Percentiles rank a stretch among this genome's conserved stretches.
Conservation (phyloP, 2,797 vertebrate genomes). For the Esox lucius region DNA sequence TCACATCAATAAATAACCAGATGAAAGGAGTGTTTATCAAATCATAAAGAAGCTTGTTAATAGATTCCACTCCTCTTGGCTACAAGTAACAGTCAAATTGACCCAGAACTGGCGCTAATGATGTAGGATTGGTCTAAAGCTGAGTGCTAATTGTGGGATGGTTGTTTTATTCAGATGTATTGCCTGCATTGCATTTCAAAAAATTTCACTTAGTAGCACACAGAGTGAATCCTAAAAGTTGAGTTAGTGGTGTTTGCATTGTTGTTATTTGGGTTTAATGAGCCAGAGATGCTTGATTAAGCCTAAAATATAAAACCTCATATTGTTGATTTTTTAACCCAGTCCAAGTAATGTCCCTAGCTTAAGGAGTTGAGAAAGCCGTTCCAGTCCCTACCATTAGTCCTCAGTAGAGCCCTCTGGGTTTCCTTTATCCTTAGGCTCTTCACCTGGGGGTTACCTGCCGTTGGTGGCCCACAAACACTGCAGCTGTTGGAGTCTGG, state of each 20-base stretch:
- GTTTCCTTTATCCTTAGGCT: slow-evolving; percentile 35
- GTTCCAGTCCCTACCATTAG: background rate
- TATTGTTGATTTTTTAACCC: no score
- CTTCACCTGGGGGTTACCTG: slow-evolving; percentile 82
- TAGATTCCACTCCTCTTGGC: background rate
- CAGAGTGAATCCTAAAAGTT: background rate
- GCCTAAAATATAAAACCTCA: background rate
- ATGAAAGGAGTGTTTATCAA: background rate
- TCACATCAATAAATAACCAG: slow-evolving; percentile 33
- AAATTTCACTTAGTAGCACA: background rate
- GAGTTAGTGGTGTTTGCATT: background rate
- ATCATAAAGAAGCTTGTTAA: background rate
- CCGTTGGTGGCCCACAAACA: slow-evolving; percentile 79
- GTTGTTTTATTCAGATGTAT: background rate
- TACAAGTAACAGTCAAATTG: background rate
- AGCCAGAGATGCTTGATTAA: background rate
- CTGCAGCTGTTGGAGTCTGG: slow-evolving; percentile 60
- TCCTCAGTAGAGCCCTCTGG: background rate
- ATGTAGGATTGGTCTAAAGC: background rate
- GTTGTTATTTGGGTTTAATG: background rate
- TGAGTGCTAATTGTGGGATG: background rate
- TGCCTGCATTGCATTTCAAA: slow-evolving; percentile 2
- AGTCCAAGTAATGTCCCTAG: background rate
- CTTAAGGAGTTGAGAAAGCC: background rate
- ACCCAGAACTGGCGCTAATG: background rate